Evolutionary conservation across 2,797 vertebrate species (phyloP), one percentile per base, ranked within the genome.

Genomic region (Emys orbicularis): DNA sequence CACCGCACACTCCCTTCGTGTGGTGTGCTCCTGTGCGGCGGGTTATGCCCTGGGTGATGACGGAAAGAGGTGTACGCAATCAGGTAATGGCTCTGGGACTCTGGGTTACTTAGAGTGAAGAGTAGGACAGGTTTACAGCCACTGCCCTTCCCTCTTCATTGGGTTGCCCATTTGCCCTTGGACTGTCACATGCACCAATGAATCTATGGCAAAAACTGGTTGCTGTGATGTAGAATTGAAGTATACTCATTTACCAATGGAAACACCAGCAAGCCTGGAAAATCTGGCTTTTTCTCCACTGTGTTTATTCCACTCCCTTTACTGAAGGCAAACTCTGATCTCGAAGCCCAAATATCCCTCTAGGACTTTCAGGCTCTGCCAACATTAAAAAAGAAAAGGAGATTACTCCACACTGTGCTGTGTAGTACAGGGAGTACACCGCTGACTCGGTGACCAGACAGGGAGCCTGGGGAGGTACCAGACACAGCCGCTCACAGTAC

Each of bases 1-100:
- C 44, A 87, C 96, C 53, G 57, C 72, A n/a, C 96, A 90, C 0
- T 54, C 97, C 3, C 93, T 91, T 0, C 96, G 76, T 0, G 98
- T 98, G 47, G 91, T 61, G 65, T 99, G 99, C 79, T 98, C 98
- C 97, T 99, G 99, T 11, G 97, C 98, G 18, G 91, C 97, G 1
- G 99, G 97, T 18, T 99, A 98, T 89, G 44, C 52, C 10, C 97
- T 99, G 86, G 98, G 98, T 0, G 61, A 97, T 5, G 98, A 99
- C 0, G 97, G 98, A 49, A 98, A 90, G 86, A 96, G 93, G 57
- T 99, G 99, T 37, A 81, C 90, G 29, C 84, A 94, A 68, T 92
- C 97, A 84, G 98, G 99, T 99, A 97, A 96, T 3, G 53, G 34
- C 1, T 1, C 5, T 5, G 1, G 25, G 3, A 54, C 52, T n/a